Evolutionary conservation across 2,888 invertebrate genomes (phyloP), one percentile per base, ranked within the genome.

Genomic region (Xestia xanthographa): DNA sequence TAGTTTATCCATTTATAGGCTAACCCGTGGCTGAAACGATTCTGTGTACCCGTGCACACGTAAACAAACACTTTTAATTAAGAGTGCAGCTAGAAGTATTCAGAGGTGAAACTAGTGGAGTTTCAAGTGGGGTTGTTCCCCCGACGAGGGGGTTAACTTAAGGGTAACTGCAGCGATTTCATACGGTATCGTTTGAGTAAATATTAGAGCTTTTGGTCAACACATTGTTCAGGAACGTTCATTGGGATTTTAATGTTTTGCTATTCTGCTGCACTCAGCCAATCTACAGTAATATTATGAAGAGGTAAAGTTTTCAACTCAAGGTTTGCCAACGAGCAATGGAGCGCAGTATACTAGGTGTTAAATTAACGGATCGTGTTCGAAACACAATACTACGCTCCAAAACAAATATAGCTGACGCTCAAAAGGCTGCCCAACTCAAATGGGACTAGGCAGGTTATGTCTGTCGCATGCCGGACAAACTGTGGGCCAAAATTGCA

Each of bases 61-160:
- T 74, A 56, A 65, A 50, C 56, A 77, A 65, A 77, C 34, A 41
- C 48, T 70, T 69, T 77, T 77, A 77, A 77, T 77, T 66, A 77
- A 69, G 41, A 77, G 65, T 77, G 69, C 77, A 77, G 43, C 22
- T 1, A 22, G 12, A 26, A 29, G n/a, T 53, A 41, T 73, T 63
- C 60, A 43, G 43, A 14, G 50, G 75, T 63, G n/a, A n/a, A 63
- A 63, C 38, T 63, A 62, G 62, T 14, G 56, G 5, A 38, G 20
- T n/a, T 60, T 60, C 2, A 48, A n/a, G 71, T 29, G 58, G 41
- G n/a, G 48, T 48, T 48, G 1, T 45, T 1, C 43, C 34, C n/a
- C 50, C 17, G 17, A 43, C 6, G 34, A 43, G 58, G 20, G 48
- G 11, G 29, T 9, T 22, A 20, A 22, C 8, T 9, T 17, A 17